Conservation (phyloP, 2,113 vertebrate genomes). For the Dasypus novemcinctus region DNA sequence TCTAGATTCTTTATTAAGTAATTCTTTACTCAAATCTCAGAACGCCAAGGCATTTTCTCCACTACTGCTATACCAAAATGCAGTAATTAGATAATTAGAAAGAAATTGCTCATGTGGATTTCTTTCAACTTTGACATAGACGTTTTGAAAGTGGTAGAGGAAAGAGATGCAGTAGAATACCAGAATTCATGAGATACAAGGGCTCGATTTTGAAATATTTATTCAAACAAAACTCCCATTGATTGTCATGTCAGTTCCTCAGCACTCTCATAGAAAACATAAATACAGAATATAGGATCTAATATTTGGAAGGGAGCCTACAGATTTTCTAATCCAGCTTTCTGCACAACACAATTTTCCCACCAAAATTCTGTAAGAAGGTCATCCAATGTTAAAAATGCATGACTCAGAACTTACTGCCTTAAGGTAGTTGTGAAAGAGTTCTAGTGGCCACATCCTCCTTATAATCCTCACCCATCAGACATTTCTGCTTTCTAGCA, state of each 20-base stretch:
- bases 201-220: slow-evolving; percentile 60
- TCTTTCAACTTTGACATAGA: slow-evolving; percentile 60
- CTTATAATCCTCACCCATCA: not conserved
- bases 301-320: slow-evolving; percentile 57
- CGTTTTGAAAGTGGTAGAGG: slow-evolving; percentile 30
- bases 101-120: slow-evolving; percentile 61
- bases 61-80: slow-evolving; percentile 42
- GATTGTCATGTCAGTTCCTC: slow-evolving; percentile 67
- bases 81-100: slow-evolving; percentile 72
- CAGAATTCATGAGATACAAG: slow-evolving; percentile 35
- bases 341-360: not conserved
- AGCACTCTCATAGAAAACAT: slow-evolving; percentile 54
- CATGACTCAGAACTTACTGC: not conserved
- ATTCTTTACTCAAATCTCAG: slow-evolving; percentile 72
- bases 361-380: not conserved
- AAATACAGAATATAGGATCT: slow-evolving; percentile 57
- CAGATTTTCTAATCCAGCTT: slow-evolving; percentile 65
- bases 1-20: slow-evolving; percentile 71
- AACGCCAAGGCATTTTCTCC: slow-evolving; percentile 59
- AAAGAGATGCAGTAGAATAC: slow-evolving; percentile 54
- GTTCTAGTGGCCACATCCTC: not conserved
- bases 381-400: not conserved
- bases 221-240: slow-evolving; percentile 60
- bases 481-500: slow-evolving; percentile 18
- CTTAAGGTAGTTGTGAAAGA: not conserved